A percentile compares a stretch with the other conserved stretches of the same genome.
Evolutionary conservation across 1,140 invertebrate species (phyloP).

Genomic region (Trinorchestia longiramus): DNA sequence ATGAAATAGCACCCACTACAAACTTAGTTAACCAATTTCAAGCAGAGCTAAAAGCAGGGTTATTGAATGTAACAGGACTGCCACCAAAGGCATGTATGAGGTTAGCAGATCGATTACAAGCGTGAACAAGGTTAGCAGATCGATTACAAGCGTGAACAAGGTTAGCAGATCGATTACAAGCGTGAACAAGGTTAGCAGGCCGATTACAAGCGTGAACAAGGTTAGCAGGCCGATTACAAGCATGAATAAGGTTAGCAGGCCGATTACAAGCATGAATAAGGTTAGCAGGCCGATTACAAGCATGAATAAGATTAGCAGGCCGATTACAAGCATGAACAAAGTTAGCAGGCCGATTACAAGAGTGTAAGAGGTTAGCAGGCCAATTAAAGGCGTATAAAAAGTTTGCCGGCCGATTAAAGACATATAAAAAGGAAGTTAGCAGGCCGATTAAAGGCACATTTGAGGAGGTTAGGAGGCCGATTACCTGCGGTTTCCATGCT

Average conservation of each 20-base stretch:
- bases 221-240: not conserved
- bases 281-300: not conserved
- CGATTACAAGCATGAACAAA: not conserved
- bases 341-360: not conserved
- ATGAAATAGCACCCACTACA: not conserved
- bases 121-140: not conserved
- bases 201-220: not conserved
- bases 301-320: not conserved
- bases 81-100: not conserved
- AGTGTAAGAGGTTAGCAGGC: not conserved
- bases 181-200: not conserved
- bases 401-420: not conserved
- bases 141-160: not conserved
- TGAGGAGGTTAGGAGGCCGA: not conserved
- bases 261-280: not conserved
- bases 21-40: not conserved
- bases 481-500: constrained; percentile 48
- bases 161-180: not conserved
- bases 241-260: not conserved
- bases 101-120: not conserved
- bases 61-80: not conserved
- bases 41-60: not conserved
- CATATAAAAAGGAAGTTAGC: not conserved
- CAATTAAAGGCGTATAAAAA: not conserved
- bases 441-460: not conserved